Base-by-base conservation (phyloP, 2,113 vertebrate species). In the Craseonycteris thonglongyai region DNA sequence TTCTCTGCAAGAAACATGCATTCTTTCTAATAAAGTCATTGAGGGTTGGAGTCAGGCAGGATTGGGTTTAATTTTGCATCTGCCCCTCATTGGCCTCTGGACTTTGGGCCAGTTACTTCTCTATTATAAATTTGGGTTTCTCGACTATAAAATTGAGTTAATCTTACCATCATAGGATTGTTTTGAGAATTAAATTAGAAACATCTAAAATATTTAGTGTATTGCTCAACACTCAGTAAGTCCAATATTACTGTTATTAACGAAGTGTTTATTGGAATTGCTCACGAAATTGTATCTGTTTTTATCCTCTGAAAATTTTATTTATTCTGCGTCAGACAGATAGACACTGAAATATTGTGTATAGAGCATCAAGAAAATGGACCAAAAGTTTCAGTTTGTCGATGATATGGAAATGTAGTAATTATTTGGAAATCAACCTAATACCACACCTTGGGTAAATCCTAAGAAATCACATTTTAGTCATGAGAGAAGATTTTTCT, bases 281-380 rank as follows among this genome's bases (percentile, higher is more conserved):
- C 38, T 91, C 12, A 93, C 78, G 58, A 83, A 59, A 65, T 40
- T 71, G 12, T 85, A 72, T 28, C 15, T 68, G 10, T 82, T 58
- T 28, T 59, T 87, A 68, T 72, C 33, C 38, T 95, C 56, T 78
- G 14, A 61, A 95, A 86, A 35, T 92, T 92, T 88, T 56, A 45
- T 71, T 76, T 61, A 63, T 91, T 38, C 47, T 5, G 4, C 45
- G 30, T 87, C 28, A 88, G 54, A 51, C 28, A 74, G 79, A 33
- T 69, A 93, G 74, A 74, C 24, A n/a, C 22, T 42, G 26, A 90
- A 84, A 9, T 42, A 35, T 75, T 93, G 30, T 74, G 22, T 63
- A 58, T 92, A 75, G 75, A 89, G 54, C 42, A 79, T 90, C 74
- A 82, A 91, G n/a, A 33, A 78, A 91, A 68, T 93, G 74, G 61